Conservation (phyloP, 2,888 invertebrate species). For the Phymatocera aterrima region DNA sequence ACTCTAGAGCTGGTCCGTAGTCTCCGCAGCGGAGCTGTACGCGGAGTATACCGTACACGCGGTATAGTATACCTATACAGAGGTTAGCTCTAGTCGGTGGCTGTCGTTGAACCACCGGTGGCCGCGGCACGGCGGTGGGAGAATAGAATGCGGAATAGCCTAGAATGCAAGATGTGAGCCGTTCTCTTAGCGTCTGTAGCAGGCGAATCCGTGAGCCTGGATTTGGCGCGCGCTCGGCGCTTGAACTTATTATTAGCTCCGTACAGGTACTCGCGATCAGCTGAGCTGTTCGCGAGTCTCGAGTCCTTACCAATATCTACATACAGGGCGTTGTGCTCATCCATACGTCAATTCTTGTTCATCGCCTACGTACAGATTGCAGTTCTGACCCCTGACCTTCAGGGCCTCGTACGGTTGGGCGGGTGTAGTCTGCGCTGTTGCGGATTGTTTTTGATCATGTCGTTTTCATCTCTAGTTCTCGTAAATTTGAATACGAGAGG, state of each 20-base stretch:
- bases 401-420: neutral
- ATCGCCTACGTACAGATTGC: neutral
- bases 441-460: neutral
- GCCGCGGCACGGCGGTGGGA: constrained; percentile 61
- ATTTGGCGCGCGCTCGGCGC: constrained; percentile 3
- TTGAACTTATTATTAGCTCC: constrained; percentile 8
- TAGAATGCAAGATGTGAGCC: constrained; percentile 73
- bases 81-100: constrained; percentile 65
- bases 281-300: constrained; percentile 20
- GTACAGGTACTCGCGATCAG: constrained; percentile 21
- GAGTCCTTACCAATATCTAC: neutral
- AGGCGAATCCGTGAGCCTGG: constrained; percentile 17
- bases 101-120: constrained; percentile 59
- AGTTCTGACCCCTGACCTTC: neutral
- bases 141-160: constrained; percentile 75
- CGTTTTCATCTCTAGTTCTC: neutral
- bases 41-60: neutral
- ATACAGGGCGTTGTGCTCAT: neutral
- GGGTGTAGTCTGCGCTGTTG: neutral
- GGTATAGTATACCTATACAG: constrained; percentile 53
- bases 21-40: too few relatives aligned
- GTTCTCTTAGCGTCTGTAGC: neutral
- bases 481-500: neutral
- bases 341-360: neutral
- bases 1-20: too few relatives aligned